Evolutionary conservation across 2,113 vertebrate genomes (phyloP).

Genomic region (Echinops telfairi): DNA sequence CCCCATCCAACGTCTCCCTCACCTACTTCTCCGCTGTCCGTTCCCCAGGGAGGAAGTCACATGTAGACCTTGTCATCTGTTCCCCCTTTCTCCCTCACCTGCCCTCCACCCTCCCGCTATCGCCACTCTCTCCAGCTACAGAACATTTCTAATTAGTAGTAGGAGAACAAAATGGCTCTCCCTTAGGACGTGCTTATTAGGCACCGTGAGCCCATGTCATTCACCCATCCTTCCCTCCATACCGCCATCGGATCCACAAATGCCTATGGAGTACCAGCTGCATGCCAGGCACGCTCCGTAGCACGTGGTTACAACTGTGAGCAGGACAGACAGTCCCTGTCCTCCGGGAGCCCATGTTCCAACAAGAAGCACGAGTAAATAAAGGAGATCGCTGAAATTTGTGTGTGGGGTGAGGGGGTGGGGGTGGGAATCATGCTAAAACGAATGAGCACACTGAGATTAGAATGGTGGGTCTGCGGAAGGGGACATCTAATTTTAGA

Average conservation of each 20-base stretch:
- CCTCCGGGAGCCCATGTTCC: background rate
- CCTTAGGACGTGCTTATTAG: background rate
- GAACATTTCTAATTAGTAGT: background rate
- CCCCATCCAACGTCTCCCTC: no score
- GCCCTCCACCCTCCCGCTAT: no score
- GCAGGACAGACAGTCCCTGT: background rate
- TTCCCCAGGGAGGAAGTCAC: no score
- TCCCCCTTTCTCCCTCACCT: no score
- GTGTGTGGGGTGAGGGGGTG: background rate
- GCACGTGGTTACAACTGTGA: background rate
- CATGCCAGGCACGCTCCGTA: background rate
- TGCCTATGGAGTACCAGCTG: background rate
- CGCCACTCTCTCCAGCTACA: no score
- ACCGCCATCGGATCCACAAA: background rate
- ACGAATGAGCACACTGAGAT: no score
- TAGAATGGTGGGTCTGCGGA: background rate
- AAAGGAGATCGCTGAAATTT: background rate
- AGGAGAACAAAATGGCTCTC: background rate
- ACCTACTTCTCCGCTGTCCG: no score
- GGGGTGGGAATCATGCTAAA: background rate
- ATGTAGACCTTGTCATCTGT: no score
- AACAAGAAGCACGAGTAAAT: background rate
- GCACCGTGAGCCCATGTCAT: background rate
- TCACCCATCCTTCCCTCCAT: background rate
- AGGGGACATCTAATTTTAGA: constrained; percentile 14